Evolutionary conservation across 53 echinoderm and acorn worm species (phyloP).

Genomic region (Arbacia lixula): DNA sequence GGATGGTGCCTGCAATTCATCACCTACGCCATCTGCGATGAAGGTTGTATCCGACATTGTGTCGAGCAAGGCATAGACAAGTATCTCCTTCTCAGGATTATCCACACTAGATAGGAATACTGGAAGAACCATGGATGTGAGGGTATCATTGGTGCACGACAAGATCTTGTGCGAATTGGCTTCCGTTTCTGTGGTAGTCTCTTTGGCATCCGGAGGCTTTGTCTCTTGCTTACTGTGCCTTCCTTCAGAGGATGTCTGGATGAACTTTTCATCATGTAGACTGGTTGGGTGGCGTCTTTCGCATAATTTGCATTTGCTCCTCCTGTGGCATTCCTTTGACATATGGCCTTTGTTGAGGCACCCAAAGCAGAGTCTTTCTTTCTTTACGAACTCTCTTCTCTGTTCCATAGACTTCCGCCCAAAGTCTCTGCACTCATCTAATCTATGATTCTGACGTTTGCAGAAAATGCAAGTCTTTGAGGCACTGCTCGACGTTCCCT

Average conservation of each 20-base stretch:
- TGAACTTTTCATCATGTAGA: too few species aligned
- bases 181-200: too few species aligned
- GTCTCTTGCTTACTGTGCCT: too few species aligned
- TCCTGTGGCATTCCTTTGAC: too few species aligned
- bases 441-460: neutral
- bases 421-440: neutral
- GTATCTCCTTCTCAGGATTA: neutral
- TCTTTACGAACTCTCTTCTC: neutral
- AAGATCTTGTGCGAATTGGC: too few species aligned
- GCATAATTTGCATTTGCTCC: conserved; percentile 47
- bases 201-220: too few species aligned
- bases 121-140: conserved; percentile 38
- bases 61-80: conserved; percentile 66
- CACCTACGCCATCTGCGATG: too few species aligned
- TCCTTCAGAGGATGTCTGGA: too few species aligned
- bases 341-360: too few species aligned
- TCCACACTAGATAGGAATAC: too few species aligned
- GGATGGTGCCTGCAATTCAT: too few species aligned
- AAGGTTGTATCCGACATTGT: conserved; percentile 69
- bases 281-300: conserved; percentile 59
- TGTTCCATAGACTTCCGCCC: conserved; percentile 3
- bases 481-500: neutral
- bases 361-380: neutral
- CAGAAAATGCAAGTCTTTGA: neutral
- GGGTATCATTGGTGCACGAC: too few species aligned